Conservation (phyloP, 2,797 vertebrate species). For the Australoheros facetus region DNA sequence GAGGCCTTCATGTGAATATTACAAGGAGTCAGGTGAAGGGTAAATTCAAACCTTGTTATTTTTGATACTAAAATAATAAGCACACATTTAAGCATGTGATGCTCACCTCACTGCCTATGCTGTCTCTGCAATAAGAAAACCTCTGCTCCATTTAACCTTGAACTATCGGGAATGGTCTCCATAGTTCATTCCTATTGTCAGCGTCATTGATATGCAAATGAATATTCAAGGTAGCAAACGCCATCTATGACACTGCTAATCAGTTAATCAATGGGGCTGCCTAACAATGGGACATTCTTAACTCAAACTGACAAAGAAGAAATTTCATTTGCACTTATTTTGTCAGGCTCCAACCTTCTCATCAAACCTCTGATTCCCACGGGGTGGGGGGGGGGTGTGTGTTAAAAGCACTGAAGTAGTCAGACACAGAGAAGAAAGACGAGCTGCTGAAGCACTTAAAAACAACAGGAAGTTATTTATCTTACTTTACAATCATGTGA, state of each 20-base stretch:
- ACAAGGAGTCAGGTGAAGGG: slow-evolving; percentile 7
- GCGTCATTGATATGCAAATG: slow-evolving; percentile 70
- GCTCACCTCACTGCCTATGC: neutral
- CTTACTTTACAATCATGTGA: neutral
- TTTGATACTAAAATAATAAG: neutral
- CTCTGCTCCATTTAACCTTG: slow-evolving; percentile 53
- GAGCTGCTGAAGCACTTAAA: neutral
- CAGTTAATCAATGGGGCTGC: slow-evolving; percentile 62
- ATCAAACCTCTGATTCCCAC: slow-evolving; percentile 61
- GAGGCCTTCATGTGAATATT: slow-evolving; percentile 21
- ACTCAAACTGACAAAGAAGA: slow-evolving; percentile 55
- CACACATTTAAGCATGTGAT: neutral
- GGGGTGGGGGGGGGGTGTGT: neutral
- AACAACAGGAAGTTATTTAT: neutral
- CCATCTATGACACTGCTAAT: slow-evolving; percentile 56
- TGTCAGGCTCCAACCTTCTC: slow-evolving; percentile 20
- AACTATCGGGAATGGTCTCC: slow-evolving; percentile 33
- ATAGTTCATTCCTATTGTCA: slow-evolving; percentile 42
- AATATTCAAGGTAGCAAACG: slow-evolving; percentile 3
- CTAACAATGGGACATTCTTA: slow-evolving; percentile 52
- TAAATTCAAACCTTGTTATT: slow-evolving; percentile 3
- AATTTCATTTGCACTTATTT: slow-evolving; percentile 47
- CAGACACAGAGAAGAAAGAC: neutral
- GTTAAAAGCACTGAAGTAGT: neutral
- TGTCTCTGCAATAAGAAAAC: slow-evolving; percentile 9